phyloP scores from a whole-genome alignment of 23 tunicate genomes.

The Phallusia fumigata region DNA sequence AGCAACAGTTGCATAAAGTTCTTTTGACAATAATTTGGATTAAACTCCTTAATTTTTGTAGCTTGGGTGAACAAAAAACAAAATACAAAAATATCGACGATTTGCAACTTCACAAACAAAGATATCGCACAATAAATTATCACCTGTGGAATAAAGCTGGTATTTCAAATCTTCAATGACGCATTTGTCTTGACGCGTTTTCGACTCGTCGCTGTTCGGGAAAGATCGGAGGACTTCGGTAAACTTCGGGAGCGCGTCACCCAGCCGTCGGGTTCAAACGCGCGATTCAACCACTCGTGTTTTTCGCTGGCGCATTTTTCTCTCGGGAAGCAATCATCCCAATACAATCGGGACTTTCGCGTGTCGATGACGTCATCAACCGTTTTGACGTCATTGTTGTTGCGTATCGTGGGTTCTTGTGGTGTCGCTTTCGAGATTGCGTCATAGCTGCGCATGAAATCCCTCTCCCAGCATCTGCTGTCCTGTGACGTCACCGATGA shows the following conservation, averaged over 20 bases:
- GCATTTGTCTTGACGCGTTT: not conserved
- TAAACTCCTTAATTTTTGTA: no score
- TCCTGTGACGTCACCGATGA: not conserved
- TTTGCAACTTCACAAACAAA: no score
- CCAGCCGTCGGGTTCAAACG: not conserved
- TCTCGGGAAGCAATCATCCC: not conserved
- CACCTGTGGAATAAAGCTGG: no score
- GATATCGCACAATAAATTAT: no score
- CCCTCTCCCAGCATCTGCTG: not conserved
- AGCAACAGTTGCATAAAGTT: no score
- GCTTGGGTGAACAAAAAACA: no score
- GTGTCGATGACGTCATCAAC: not conserved
- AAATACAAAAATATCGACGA: no score
- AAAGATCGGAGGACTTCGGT: not conserved
- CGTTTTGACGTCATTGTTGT: slow-evolving; percentile 2
- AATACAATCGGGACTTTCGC: not conserved
- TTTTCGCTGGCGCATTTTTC: not conserved
- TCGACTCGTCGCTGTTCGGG: not conserved
- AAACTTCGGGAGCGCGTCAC: not conserved
- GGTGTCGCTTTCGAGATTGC: not conserved
- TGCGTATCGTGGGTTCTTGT: not conserved
- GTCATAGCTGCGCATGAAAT: not conserved
- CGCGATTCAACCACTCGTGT: not conserved
- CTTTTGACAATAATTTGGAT: no score
- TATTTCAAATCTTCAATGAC: no score